Evolutionary conservation across 2,888 invertebrate species (phyloP).

Genomic region (Brachylomia viminalis): DNA sequence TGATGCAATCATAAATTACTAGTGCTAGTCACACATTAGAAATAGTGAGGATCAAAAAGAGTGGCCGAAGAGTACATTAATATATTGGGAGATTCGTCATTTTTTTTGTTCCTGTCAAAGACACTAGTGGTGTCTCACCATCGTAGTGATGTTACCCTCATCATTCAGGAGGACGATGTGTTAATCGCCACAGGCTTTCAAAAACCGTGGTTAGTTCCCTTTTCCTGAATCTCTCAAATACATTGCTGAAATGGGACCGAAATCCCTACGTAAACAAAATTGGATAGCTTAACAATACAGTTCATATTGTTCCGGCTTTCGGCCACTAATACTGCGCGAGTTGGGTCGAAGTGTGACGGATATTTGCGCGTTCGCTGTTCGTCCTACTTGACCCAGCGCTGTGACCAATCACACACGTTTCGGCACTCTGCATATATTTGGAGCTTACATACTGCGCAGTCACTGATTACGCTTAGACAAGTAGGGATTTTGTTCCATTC

Average conservation of each 20-base stretch:
- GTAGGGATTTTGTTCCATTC: not conserved
- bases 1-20: too few species aligned
- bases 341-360: slow-evolving; percentile 36
- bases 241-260: not conserved
- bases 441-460: not conserved
- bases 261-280: not conserved
- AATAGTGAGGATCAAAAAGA: too few species aligned
- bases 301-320: slow-evolving; percentile 3
- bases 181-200: too few species aligned
- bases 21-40: too few species aligned
- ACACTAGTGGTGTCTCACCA: too few species aligned
- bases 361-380: slow-evolving; percentile 36
- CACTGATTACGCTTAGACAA: not conserved
- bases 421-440: slow-evolving; percentile 16
- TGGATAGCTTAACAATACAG: slow-evolving; percentile 2
- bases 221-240: not conserved
- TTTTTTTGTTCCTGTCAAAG: too few species aligned
- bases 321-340: not conserved
- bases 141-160: too few species aligned
- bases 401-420: slow-evolving; percentile 38
- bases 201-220: too few species aligned
- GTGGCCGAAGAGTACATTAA: too few species aligned
- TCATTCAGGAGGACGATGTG: too few species aligned
- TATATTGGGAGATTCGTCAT: too few species aligned
- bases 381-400: slow-evolving; percentile 41